phyloP scores from a whole-genome alignment of 2,888 invertebrate species.

The Epinotia ramella region DNA sequence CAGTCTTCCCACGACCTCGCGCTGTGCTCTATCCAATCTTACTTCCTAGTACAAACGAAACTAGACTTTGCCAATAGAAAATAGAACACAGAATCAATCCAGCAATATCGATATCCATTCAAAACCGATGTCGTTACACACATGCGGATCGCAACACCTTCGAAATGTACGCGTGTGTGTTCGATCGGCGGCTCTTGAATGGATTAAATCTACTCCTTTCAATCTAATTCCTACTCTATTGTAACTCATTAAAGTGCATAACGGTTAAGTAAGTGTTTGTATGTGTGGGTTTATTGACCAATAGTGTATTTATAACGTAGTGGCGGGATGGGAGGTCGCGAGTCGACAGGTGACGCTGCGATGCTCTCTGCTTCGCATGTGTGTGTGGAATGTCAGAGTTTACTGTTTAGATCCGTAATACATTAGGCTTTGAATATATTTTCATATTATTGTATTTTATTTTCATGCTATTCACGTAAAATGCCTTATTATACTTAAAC shows the following conservation, averaged over 20 bases:
- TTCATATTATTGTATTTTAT: slow-evolving; percentile 12
- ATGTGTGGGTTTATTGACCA: slow-evolving; percentile 77
- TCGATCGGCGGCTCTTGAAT: slow-evolving; percentile 47
- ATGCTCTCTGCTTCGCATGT: slow-evolving; percentile 65
- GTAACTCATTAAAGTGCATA: slow-evolving; percentile 54
- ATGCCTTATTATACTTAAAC: slow-evolving; percentile 44
- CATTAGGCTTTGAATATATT: slow-evolving; percentile 37
- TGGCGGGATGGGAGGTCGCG: slow-evolving; percentile 75
- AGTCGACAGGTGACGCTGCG: slow-evolving; percentile 78
- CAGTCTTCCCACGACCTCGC: slow-evolving; percentile 81
- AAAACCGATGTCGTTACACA: slow-evolving; percentile 74
- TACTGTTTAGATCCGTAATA: slow-evolving; percentile 57
- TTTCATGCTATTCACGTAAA: background rate
- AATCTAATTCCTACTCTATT: slow-evolving; percentile 54
- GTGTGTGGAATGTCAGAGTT: slow-evolving; percentile 81
- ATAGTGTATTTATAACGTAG: slow-evolving; percentile 74
- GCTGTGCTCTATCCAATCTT: slow-evolving; percentile 80
- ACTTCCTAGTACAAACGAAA: slow-evolving; percentile 76
- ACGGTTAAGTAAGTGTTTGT: slow-evolving; percentile 49
- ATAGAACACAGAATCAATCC: slow-evolving; percentile 56
- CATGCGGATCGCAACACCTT: slow-evolving; percentile 70
- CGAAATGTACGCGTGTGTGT: slow-evolving; percentile 61
- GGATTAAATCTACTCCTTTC: slow-evolving; percentile 52
- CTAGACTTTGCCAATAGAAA: slow-evolving; percentile 50
- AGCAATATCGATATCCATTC: slow-evolving; percentile 69